Evolutionary conservation across 2,797 vertebrate species (phyloP), one percentile per base, ranked within the genome.

Genomic region (Chaenodraco wilsoni): DNA sequence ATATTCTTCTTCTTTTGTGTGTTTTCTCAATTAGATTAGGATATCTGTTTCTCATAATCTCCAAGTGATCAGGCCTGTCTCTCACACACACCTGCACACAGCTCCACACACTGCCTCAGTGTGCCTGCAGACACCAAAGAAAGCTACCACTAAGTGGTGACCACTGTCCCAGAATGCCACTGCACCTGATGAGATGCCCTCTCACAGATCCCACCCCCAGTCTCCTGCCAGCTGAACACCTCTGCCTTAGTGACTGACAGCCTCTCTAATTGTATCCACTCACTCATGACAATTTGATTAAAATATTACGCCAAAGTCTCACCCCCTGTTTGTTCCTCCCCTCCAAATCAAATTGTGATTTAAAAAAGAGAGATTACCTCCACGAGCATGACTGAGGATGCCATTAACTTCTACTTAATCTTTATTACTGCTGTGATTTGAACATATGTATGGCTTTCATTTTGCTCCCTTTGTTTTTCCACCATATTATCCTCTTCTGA

Each of bases 281-380:
- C 97, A 97, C 93, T 99, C 97, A 98, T 99, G 97, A 98, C 97
- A 98, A 98, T 98, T 98, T 98, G 97, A 99, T 99, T 98, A 98
- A 99, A 99, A 98, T 98, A 98, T 98, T 98, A 98, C 93, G 95
- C 95, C 95, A 95, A 96, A 97, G 96, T 96, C 97, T 97, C 96
- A 95, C 96, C 96, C 96, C 95, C 96, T 97, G 96, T 99, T 98
- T 98, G 97, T 96, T 97, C 95, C 95, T 94, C 96, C 96, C 95
- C 95, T 96, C 95, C 94, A 96, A 97, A 98, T 98, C 96, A 97
- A 97, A 98, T 98, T 97, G 96, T 97, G 96, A 97, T 96, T 97
- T 96, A 95, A 96, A 97, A 96, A 96, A 96, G 95, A 95, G 95
- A 98, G 96, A 98, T 98, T 98, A 97, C 96, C 95, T 97, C 95